Conservation (phyloP, 2,113 vertebrate species). For the Cariama cristata region DNA sequence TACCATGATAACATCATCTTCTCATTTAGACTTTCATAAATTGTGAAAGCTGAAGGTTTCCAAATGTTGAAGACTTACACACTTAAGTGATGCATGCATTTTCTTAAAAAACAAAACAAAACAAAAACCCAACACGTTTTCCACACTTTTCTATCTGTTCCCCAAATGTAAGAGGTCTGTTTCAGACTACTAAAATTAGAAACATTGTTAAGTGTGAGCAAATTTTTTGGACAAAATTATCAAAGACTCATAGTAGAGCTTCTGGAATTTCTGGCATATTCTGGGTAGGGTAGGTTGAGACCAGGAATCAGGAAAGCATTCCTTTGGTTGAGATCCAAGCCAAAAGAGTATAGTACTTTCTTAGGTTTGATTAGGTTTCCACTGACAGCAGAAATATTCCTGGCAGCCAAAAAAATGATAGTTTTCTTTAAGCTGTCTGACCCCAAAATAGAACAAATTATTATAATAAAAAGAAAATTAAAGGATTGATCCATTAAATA, state of each 20-base stretch:
- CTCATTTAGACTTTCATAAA: background rate
- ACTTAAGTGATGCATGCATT: background rate
- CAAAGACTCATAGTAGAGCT: background rate
- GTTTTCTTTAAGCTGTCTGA: background rate
- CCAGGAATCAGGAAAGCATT: background rate
- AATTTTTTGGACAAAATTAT: background rate
- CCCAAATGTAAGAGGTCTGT: background rate
- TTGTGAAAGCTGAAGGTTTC: background rate
- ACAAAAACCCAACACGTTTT: accelerated
- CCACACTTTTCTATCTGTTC: background rate
- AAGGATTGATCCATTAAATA: background rate
- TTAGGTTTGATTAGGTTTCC: background rate
- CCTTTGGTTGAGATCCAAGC: background rate
- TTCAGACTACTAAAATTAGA: background rate
- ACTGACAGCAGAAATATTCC: background rate
- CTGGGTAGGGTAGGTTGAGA: background rate
- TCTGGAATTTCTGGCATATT: background rate
- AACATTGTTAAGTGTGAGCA: background rate
- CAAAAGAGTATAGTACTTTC: background rate
- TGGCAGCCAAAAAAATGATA: background rate
- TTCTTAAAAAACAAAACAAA: background rate
- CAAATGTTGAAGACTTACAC: background rate
- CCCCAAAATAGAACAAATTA: background rate
- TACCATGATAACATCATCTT: background rate
- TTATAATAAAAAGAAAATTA: background rate